phyloP scores from a whole-genome alignment of 2,888 invertebrate genomes.

The Hedya salicella region DNA sequence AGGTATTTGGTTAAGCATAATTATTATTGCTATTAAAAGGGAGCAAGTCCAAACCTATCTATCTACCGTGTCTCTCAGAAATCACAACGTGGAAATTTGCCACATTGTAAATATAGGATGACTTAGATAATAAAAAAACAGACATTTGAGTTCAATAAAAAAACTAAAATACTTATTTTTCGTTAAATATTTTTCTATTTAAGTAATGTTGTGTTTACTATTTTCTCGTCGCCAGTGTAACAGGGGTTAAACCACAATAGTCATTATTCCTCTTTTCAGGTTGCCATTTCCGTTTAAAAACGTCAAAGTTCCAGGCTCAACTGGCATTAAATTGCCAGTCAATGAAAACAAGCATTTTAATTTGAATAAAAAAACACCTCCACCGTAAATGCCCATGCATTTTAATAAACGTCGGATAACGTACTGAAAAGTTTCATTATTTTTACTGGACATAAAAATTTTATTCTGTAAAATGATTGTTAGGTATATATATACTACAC shows the following conservation, averaged over 20 bases:
- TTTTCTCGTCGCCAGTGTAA: no score
- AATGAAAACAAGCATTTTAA: slow-evolving; percentile 20
- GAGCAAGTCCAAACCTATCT: no score
- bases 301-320: slow-evolving; percentile 16
- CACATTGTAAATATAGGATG: no score
- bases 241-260: background rate
- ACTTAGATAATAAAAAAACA: no score
- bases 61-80: no score
- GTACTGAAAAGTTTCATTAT: background rate
- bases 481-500: background rate
- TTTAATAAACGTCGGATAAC: background rate
- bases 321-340: slow-evolving; percentile 31
- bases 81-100: no score
- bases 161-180: no score
- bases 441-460: background rate
- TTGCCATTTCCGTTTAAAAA: background rate
- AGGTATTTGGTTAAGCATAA: no score
- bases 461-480: background rate
- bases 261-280: background rate
- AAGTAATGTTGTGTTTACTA: no score
- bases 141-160: no score
- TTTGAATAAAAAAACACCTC: slow-evolving; percentile 20
- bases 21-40: no score
- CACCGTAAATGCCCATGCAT: background rate
- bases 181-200: no score